Percentiles rank a stretch among this genome's conserved stretches.
Evolutionary conservation across 2,797 vertebrate species (phyloP).

Genomic region (Mallotus villosus): DNA sequence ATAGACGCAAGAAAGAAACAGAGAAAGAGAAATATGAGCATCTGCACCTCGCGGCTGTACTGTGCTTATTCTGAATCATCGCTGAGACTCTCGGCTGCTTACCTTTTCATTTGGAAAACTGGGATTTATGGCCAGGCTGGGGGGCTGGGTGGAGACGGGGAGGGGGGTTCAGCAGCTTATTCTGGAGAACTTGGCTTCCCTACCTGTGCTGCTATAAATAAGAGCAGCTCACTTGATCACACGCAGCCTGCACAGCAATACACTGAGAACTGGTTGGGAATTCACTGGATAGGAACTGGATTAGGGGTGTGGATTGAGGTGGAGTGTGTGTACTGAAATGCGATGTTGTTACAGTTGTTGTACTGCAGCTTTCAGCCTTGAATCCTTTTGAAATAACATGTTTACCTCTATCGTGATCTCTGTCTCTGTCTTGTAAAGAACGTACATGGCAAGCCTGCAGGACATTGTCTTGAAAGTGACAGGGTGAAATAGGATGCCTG

Average conservation of each 20-base stretch:
- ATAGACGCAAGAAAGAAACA: constrained; percentile 2
- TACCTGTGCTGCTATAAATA: constrained; percentile 60
- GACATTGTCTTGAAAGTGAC: too few species aligned
- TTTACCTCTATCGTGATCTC: too few species aligned
- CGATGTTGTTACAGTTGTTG: too few species aligned
- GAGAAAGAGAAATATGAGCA: constrained; percentile 46
- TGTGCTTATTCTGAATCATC: constrained; percentile 64
- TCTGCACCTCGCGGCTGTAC: constrained; percentile 63
- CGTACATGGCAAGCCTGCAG: too few species aligned
- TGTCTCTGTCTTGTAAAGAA: too few species aligned
- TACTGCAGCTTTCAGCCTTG: too few species aligned
- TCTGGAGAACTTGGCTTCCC: constrained; percentile 51
- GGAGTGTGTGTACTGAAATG: too few species aligned
- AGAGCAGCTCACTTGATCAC: constrained; percentile 45
- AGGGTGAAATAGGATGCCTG: neutral
- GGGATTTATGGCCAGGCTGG: constrained; percentile 58
- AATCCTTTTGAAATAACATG: too few species aligned
- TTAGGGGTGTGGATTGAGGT: too few species aligned
- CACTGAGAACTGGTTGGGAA: neutral
- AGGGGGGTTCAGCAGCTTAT: constrained; percentile 41
- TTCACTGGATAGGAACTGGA: too few species aligned
- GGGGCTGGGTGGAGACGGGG: constrained; percentile 11
- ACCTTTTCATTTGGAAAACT: constrained; percentile 66
- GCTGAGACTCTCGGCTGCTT: constrained; percentile 56
- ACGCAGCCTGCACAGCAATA: constrained; percentile 17